Evolutionary conservation across 1,140 invertebrate genomes (phyloP), one percentile per base, ranked within the genome.

Genomic region (Temnothorax longispinosus): DNA sequence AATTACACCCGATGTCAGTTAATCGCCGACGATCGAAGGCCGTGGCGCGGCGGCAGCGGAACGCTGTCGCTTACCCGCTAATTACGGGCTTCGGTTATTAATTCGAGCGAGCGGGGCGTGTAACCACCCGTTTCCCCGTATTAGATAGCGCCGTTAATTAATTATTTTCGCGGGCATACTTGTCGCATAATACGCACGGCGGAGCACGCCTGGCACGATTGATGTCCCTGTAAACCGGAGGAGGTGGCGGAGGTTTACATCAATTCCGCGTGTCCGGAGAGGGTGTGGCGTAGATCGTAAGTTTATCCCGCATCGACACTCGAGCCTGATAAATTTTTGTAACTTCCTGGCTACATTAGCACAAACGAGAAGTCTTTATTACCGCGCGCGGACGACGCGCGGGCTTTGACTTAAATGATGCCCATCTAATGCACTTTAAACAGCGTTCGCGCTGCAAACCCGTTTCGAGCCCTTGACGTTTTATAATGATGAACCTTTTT

Each of bases 1-100:
- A 94, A 94, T 94, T 95, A 94, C 87, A 86, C 13, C 18, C 86
- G 88, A 88, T 90, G 88, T 92, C 88, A 88, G 89, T 91, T 94
- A 94, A 94, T 94, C 93, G 93, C 90, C 88, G 89, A 85, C 81
- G 91, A 92, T 92, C 92, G 89, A 87, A 88, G 90, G 85, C 85
- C 84, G 75, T 85, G 56, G 21, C 56, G 62, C 38, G 38, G 38
- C 38, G 54, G 54, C 89, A 92, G 60, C 44, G 74, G 8, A 41
- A 60, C n/a, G 35, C 77, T 90, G 88, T 86, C 87, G 87, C 82
- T 89, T 92, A 93, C 89, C 88, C 89, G 92, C 92, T 94, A 94
- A 95, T 95, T 95, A 94, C 90, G 90, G 82, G 77, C 86, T 90
- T 85, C 69, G 90, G 82, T 94, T 95, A 95, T 94, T 95, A 94